Evolutionary conservation across 2,113 vertebrate genomes (phyloP).

Genomic region (Crocuta crocuta): DNA sequence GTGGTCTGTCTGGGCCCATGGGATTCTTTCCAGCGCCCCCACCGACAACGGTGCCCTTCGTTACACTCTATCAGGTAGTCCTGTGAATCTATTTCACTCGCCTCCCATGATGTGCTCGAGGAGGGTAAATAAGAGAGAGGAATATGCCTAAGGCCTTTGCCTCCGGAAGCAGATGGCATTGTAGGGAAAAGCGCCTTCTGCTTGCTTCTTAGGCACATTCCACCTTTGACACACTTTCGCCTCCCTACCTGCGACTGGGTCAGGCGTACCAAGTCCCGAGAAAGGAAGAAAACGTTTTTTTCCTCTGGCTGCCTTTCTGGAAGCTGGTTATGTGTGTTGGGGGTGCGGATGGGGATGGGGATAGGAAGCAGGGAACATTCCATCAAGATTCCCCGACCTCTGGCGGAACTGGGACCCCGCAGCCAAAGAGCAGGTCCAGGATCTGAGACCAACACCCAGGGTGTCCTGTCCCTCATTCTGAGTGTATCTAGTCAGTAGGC

Average conservation of each 20-base stretch:
- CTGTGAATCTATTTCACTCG: background rate
- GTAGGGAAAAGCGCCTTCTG: background rate
- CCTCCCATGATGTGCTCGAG: background rate
- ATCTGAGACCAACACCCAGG: background rate
- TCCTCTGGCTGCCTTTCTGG: background rate
- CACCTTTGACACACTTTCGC: background rate
- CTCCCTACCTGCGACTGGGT: background rate
- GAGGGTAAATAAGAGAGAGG: background rate
- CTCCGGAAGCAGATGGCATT: background rate
- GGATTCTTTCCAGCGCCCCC: background rate
- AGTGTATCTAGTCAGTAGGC: background rate
- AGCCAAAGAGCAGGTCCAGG: background rate
- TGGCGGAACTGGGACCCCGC: fast-evolving
- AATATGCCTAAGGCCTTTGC: background rate
- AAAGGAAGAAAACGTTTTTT: background rate
- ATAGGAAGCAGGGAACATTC: no score
- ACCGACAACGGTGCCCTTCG: fast-evolving
- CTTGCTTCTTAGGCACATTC: background rate
- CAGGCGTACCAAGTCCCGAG: no score
- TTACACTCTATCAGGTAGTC: fast-evolving
- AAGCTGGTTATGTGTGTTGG: background rate
- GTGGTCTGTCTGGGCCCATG: background rate
- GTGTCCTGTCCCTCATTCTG: background rate
- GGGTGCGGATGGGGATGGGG: fast-evolving
- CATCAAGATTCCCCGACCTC: background rate